Percentiles rank a stretch among this genome's conserved stretches.
Conservation (phyloP, 2,797 vertebrate species). For the Tauraco hartlaubi region DNA sequence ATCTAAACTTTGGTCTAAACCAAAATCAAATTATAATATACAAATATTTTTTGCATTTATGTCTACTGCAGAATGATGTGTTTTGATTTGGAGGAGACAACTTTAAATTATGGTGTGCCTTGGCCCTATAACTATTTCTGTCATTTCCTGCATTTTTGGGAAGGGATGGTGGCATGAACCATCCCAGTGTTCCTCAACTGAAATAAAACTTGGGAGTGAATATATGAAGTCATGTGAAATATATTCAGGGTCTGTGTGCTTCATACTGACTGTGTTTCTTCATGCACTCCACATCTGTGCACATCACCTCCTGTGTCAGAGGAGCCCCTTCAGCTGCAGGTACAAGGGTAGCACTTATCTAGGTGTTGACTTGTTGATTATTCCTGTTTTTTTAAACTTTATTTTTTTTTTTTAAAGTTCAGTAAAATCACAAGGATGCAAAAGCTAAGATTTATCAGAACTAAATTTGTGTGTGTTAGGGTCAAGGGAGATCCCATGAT, state of each 20-base stretch:
- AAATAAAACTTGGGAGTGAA: neutral
- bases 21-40: neutral
- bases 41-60: neutral
- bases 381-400: no score
- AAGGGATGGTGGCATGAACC: neutral
- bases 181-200: neutral
- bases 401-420: neutral
- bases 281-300: neutral
- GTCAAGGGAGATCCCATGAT: neutral
- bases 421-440: neutral
- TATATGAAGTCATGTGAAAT: neutral
- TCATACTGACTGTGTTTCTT: neutral
- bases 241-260: neutral
- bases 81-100: neutral
- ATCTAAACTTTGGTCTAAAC: neutral
- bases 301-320: neutral
- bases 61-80: neutral
- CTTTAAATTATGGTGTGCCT: neutral
- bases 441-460: neutral
- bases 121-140: neutral
- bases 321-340: neutral
- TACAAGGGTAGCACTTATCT: neutral
- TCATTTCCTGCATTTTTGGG: neutral
- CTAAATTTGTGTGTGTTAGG: neutral
- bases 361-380: neutral